Base-by-base conservation (phyloP, 2,797 vertebrate genomes). In the Loris lydekkerianus region DNA sequence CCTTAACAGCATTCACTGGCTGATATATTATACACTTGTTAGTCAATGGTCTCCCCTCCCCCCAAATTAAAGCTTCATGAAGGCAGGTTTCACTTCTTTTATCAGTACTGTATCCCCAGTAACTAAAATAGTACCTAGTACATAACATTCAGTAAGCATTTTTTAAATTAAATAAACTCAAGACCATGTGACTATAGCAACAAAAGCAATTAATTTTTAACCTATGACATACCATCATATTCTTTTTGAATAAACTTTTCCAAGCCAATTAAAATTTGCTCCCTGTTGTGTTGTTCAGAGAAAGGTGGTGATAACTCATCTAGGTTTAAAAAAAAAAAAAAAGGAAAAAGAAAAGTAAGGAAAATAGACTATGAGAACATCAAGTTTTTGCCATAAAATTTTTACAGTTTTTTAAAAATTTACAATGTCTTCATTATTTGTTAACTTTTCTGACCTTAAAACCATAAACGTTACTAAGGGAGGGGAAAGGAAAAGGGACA, bases 171-270 rank as follows among this genome's bases (percentile, higher is more conserved):
- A 92, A 93, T 81, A 14, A 96, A 97, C 37, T 72, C 87, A 95
- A 92, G 61, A 94, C 17, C 23, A 97, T 7, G 17, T 92, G 40
- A 92, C 53, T 93, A 60, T 5, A 92, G 46, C n/a, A 96, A 91
- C 34, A 91, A 94, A 95, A 69, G 18, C 14, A 82, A 89, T 88
- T 17, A 81, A 77, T 80, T 90, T 94, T 93, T 89, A 95, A 91
- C 3, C 40, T 81, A 93, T 34, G 77, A 97, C 99, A 97, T 98
- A 99, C 99, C 99, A 72, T 99, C 99, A 96, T 99, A 99, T 95
- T 99, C 99, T 96, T 99, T 99, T 67, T 99, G 98, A 95, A 99
- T 99, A 97, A 99, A 99, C 92, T 99, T 98, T 98, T 99, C 99
- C 98, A 99, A 98, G 92, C 99, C 98, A 96, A 97, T 99, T 75